A percentile compares a stretch with the other conserved stretches of the same genome.
Evolutionary conservation across 2,113 vertebrate genomes (phyloP).

Genomic region (Anoura caudifer): DNA sequence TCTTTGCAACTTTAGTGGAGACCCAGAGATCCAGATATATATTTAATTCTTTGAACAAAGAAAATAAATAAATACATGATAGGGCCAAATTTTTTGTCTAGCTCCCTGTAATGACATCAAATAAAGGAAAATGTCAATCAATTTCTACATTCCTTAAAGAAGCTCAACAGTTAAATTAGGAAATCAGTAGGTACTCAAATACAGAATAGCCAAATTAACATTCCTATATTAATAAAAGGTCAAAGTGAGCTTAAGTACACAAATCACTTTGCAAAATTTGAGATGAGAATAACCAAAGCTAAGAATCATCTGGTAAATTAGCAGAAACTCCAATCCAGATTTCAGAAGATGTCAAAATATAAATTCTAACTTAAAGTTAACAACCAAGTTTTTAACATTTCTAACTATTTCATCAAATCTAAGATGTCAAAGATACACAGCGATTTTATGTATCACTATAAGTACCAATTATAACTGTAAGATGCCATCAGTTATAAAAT

Average conservation of each 20-base stretch:
- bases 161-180: constrained; percentile 18
- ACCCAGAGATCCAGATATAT: background rate
- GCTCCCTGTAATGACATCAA: background rate
- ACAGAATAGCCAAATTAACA: constrained; percentile 21
- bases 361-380: constrained; percentile 8
- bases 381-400: constrained; percentile 52
- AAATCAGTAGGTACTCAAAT: constrained; percentile 18
- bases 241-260: constrained; percentile 28
- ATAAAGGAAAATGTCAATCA: constrained; percentile 38
- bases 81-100: constrained; percentile 16
- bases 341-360: background rate
- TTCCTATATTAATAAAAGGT: background rate
- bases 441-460: constrained; percentile 7
- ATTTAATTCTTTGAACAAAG: background rate
- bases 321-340: background rate
- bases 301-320: constrained; percentile 32
- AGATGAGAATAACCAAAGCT: constrained; percentile 33
- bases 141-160: constrained; percentile 35
- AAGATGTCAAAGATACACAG: constrained; percentile 25
- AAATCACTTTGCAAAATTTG: constrained; percentile 24
- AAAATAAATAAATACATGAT: background rate
- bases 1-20: background rate
- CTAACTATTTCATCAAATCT: constrained; percentile 33
- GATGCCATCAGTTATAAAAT: constrained; percentile 7
- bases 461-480: constrained; percentile 25